Evolutionary conservation across 2,113 vertebrate species (phyloP).

Genomic region (Leucopternis melanops): DNA sequence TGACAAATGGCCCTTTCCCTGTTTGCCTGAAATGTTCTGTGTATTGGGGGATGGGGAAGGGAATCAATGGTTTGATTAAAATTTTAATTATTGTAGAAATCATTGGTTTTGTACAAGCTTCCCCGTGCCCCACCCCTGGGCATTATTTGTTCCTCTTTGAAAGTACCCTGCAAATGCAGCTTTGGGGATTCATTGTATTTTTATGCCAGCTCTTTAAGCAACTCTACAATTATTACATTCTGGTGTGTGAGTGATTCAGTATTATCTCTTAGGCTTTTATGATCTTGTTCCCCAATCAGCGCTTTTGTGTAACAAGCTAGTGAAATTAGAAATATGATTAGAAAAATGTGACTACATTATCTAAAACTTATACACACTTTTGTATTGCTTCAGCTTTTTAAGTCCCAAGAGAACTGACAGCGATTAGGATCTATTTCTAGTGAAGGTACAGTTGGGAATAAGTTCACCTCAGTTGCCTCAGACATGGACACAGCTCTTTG

Average conservation of each 20-base stretch:
- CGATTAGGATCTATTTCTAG: conserved; percentile 68
- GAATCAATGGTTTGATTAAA: conserved; percentile 13
- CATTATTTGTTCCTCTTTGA: conserved; percentile 32
- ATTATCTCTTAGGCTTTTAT: conserved; percentile 47
- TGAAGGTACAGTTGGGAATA: conserved; percentile 62
- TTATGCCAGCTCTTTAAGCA: conserved; percentile 17
- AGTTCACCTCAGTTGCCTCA: too few species aligned
- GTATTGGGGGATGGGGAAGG: background rate
- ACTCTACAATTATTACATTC: conserved; percentile 40
- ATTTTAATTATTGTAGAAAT: conserved; percentile 34
- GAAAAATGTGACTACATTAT: conserved; percentile 67
- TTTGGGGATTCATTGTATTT: conserved; percentile 19
- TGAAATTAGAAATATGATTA: conserved; percentile 69
- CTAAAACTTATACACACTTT: conserved; percentile 53
- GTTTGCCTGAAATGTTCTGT: background rate
- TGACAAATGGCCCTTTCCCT: background rate
- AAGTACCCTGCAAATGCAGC: background rate
- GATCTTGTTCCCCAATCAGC: conserved; percentile 41
- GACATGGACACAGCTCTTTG: too few species aligned
- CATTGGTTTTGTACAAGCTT: background rate
- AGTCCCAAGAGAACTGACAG: conserved; percentile 22
- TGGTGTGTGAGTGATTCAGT: conserved; percentile 25
- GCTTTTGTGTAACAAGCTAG: conserved; percentile 51
- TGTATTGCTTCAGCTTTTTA: conserved; percentile 61
- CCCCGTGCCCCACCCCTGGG: background rate